Percentiles rank a stretch among this genome's conserved stretches.
Conservation (phyloP, 2,113 vertebrate species). For the Ptilorrhoa leucosticta region DNA sequence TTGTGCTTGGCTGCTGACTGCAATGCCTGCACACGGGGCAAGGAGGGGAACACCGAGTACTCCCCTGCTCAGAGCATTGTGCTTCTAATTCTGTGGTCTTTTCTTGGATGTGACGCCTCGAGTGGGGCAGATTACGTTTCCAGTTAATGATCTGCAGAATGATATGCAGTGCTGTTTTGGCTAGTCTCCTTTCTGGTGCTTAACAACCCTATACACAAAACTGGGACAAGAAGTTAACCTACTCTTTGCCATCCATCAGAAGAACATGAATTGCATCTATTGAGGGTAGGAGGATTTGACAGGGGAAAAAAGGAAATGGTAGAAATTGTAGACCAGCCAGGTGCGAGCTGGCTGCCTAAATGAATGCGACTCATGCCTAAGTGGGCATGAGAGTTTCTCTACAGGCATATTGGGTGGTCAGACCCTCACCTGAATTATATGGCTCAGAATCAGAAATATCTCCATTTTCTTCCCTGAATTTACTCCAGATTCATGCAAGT, state of each 20-base stretch:
- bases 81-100: constrained; percentile 7
- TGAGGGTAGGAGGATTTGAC: not conserved
- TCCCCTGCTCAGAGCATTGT: not conserved
- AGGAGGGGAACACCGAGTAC: not conserved
- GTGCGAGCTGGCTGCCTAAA: not conserved
- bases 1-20: constrained; percentile 24
- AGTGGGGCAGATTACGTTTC: constrained; percentile 5
- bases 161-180: not conserved
- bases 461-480: not conserved
- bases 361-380: not conserved
- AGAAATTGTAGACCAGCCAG: not conserved
- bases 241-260: not conserved
- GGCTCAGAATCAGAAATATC: not conserved
- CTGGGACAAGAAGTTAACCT: not conserved
- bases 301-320: not conserved
- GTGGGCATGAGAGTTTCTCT: not conserved
- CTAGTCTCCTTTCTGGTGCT: not conserved
- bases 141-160: constrained; percentile 38
- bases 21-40: not conserved
- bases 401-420: not conserved
- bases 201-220: not conserved
- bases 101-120: constrained; percentile 34
- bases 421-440: not conserved
- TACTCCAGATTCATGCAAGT: not conserved
- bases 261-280: not conserved